phyloP scores from a whole-genome alignment of 1,140 invertebrate species.

The Nebria ingens region DNA sequence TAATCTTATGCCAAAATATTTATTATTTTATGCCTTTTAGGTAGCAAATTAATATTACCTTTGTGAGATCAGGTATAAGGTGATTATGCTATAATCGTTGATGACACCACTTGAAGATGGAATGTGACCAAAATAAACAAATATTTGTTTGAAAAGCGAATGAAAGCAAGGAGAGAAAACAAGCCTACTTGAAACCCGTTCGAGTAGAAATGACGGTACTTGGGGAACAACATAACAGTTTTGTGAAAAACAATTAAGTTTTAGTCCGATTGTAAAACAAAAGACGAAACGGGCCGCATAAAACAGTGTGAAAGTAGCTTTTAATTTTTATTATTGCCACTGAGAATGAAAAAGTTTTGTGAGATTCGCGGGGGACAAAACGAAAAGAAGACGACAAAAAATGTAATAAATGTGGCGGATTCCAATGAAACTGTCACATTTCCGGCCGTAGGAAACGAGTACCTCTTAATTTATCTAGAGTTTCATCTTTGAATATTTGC shows the following conservation, averaged over 20 bases:
- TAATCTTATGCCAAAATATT: too few relatives aligned
- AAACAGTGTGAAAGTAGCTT: constrained; percentile 5
- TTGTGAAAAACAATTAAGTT: constrained; percentile 4
- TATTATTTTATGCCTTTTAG: too few relatives aligned
- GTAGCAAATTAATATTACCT: too few relatives aligned
- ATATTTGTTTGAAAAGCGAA: not conserved
- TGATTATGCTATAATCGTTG: too few relatives aligned
- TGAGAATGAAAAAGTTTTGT: constrained; percentile 1
- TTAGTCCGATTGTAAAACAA: constrained; percentile 22
- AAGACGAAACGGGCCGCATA: constrained; percentile 21
- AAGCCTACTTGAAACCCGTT: too few relatives aligned
- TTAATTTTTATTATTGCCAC: constrained; percentile 8
- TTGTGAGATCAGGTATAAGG: too few relatives aligned
- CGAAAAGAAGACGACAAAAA: too few relatives aligned
- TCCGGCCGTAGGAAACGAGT: not conserved
- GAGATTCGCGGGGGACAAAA: too few relatives aligned
- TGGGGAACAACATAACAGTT: constrained; percentile 1
- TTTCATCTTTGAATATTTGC: constrained; percentile 7
- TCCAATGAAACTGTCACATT: constrained; percentile 9
- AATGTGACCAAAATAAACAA: not conserved
- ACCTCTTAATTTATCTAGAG: constrained; percentile 5
- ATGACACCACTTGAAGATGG: not conserved
- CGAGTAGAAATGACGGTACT: not conserved
- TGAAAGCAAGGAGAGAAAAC: too few relatives aligned
- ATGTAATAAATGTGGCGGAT: not conserved